Evolutionary conservation across 1,140 invertebrate genomes (phyloP), one percentile per base, ranked within the genome.

Genomic region (Saccostrea cuccullata): DNA sequence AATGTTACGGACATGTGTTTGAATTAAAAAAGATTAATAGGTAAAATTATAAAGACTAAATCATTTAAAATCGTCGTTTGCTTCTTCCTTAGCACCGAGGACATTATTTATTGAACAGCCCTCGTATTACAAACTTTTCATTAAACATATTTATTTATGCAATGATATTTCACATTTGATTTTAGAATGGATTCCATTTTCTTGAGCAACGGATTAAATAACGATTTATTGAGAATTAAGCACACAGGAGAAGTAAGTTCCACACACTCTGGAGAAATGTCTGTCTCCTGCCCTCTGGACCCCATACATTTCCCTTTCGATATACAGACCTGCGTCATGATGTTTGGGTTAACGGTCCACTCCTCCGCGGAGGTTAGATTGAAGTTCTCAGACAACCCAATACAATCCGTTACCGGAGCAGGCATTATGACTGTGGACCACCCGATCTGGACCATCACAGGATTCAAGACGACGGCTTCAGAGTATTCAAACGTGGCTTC

Each of bases 301-400:
- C 86, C 89, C 17, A 73, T 64, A 60, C 55, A 89, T 6, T 89
- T 89, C 55, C 89, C 89, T 11, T 84, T 82, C 6, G 89, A 89
- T 30, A 64, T 67, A 26, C 89, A 89, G 40, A 30, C 4, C 4
- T 89, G 89, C 56, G 1, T 55, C 4, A 30, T 89, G 15, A 1
- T 82, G 23, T 40, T 89, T 13, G 67, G 58, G 11, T 26, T 36
- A n/a, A 17, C 23, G 2, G 9, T 11, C 9, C 23, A 15, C 30
- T 55, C 26, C 20, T 55, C n/a, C 30, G 26, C n/a, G 12, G 83
- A 89, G 55, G 26, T 82, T 4, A n/a, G 70, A 5, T n/a, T 82
- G 1, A 40, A 84, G 58, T 64, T 82, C 20, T 56, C 55, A 5
- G 26, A 20, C 1, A 17, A 13, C 17, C 67, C 83, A 13, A n/a